Conservation (phyloP, 2,888 invertebrate species). For the Keiferia lycopersicella region DNA sequence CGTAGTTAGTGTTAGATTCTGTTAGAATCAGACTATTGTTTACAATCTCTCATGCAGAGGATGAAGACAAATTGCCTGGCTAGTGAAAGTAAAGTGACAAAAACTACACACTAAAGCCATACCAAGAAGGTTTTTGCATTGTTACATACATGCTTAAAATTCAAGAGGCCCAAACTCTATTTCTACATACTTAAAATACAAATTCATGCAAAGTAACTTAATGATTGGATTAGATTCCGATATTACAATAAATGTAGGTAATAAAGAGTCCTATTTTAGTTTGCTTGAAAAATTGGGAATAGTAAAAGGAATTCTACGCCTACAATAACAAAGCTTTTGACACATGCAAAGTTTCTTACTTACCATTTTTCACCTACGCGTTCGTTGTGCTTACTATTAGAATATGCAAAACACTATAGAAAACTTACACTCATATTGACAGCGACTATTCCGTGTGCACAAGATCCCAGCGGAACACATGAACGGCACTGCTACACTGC, state of each 20-base stretch:
- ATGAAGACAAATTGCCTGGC: neutral
- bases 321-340: too few relatives aligned
- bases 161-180: neutral
- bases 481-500: conserved; percentile 21
- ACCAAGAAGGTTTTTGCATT: neutral
- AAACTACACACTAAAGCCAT: neutral
- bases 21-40: conserved; percentile 36
- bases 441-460: conserved; percentile 21
- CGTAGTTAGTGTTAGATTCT: conserved; percentile 57
- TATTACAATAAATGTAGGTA: too few relatives aligned
- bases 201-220: neutral
- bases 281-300: too few relatives aligned
- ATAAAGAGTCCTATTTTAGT: too few relatives aligned
- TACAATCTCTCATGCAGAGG: conserved; percentile 11
- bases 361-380: too few relatives aligned
- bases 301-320: too few relatives aligned
- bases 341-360: too few relatives aligned
- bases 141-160: conserved; percentile 9
- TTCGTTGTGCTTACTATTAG: neutral
- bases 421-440: conserved; percentile 28
- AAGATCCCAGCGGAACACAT: conserved; percentile 17
- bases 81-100: conserved; percentile 20
- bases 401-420: neutral
- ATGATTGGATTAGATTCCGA: neutral
- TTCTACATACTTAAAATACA: neutral